These are phyloP conservation scores for Rhopalosiphum padi DNA, from an alignment of 1,140 invertebrate genomes.

Conservation along the genomic window DNA sequence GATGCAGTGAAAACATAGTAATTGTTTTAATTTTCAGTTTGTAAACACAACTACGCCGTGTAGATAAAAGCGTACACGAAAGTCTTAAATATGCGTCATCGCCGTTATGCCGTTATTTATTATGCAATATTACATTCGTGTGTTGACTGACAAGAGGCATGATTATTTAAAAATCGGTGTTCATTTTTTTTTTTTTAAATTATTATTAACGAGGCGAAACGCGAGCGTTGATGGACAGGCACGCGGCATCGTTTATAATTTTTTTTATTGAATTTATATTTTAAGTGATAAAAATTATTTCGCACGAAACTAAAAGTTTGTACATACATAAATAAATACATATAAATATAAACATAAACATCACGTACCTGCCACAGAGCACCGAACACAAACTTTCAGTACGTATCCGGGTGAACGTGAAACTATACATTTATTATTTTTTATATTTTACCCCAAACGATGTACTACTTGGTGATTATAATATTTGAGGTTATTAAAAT, in stretches of 20 bases:
- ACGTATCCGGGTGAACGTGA: neutral
- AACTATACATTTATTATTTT: neutral
- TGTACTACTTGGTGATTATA: neutral
- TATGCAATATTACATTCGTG: neutral
- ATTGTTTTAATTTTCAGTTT: neutral
- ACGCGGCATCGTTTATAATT: slow-evolving; percentile 23
- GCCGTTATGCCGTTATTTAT: neutral
- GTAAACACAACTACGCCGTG: neutral
- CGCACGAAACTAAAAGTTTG: neutral
- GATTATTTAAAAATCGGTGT: slow-evolving; percentile 1
- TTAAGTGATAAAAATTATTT: slow-evolving; percentile 27
- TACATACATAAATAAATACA: neutral
- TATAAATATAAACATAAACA: neutral
- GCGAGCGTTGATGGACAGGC: neutral
- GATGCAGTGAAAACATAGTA: neutral
- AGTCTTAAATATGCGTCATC: neutral
- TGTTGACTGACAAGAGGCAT: neutral
- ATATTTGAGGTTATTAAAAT: neutral
- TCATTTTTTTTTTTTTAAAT: neutral
- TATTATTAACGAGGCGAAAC: slow-evolving; percentile 15
- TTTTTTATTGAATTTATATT: slow-evolving; percentile 14
- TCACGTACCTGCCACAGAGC: slow-evolving; percentile 1
- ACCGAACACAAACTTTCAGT: neutral
- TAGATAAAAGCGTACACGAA: neutral
- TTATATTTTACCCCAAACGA: neutral